phyloP scores from a whole-genome alignment of 2,888 invertebrate species.

The Pasiphila rectangulata region DNA sequence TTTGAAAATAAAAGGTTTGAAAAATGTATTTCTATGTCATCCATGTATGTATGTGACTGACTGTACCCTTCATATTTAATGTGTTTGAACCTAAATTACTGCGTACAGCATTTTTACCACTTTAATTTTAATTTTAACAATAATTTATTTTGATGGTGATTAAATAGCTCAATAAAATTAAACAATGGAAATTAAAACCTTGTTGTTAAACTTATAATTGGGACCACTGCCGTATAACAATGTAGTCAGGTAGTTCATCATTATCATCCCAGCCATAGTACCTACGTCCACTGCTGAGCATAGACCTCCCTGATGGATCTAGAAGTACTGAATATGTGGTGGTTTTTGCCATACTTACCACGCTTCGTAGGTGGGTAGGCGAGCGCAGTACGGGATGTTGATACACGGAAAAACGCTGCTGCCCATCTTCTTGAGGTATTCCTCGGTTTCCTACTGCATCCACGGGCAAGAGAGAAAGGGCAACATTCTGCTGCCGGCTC shows the following conservation, averaged over 20 bases:
- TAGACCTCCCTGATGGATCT: too few species aligned
- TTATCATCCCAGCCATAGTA: not conserved
- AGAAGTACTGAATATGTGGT: too few species aligned
- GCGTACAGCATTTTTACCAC: slow-evolving; percentile 4
- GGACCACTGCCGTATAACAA: slow-evolving; percentile 13
- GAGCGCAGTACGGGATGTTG: too few species aligned
- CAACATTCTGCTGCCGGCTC: too few species aligned
- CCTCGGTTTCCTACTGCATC: too few species aligned
- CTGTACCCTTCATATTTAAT: not conserved
- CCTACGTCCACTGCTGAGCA: too few species aligned
- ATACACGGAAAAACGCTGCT: too few species aligned
- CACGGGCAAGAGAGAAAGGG: too few species aligned
- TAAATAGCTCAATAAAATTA: slow-evolving; percentile 1
- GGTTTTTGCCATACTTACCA: too few species aligned
- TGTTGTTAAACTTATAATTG: slow-evolving; percentile 6
- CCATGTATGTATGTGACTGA: not conserved
- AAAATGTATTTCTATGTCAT: not conserved
- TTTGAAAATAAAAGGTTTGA: not conserved
- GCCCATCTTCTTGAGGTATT: too few species aligned
- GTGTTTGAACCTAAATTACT: not conserved
- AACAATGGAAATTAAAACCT: slow-evolving; percentile 14
- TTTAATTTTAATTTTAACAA: slow-evolving; percentile 15
- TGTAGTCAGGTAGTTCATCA: not conserved
- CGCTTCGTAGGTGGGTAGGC: too few species aligned
- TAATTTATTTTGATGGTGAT: slow-evolving; percentile 20